Conservation (phyloP, 2,113 vertebrate species). For the Paedocypris sp. region DNA sequence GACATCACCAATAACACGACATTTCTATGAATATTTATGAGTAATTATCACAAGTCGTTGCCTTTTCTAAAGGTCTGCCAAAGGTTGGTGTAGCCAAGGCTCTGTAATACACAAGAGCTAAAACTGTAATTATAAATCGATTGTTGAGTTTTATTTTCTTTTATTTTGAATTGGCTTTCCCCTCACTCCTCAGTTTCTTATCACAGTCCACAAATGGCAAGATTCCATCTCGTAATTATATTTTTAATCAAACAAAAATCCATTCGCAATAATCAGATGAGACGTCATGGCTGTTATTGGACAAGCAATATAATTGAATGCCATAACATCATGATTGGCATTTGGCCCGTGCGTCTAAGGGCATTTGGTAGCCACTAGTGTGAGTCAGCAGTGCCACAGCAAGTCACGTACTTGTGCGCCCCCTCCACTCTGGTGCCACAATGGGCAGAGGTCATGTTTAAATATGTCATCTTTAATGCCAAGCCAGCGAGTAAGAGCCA, state of each 20-base stretch:
- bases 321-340: conserved; percentile 5
- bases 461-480: too few relatives aligned
- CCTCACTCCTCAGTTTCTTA: background rate
- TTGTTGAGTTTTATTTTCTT: background rate
- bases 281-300: background rate
- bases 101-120: conserved; percentile 8
- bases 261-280: background rate
- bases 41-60: conserved; percentile 20
- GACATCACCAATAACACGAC: background rate
- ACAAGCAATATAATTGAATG: background rate
- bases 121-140: conserved; percentile 22
- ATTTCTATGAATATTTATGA: conserved; percentile 13
- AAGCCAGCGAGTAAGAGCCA: too few relatives aligned
- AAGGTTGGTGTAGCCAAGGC: background rate
- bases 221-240: conserved; percentile 15
- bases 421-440: conserved; percentile 30
- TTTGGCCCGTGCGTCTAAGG: conserved; percentile 10
- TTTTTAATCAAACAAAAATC: conserved; percentile 6
- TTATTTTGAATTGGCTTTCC: background rate
- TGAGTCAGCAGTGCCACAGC: conserved; percentile 19
- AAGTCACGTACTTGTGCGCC: conserved; percentile 18
- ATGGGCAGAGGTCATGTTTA: conserved; percentile 44
- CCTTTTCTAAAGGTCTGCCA: conserved; percentile 6
- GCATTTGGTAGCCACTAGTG: conserved; percentile 29
- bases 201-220: conserved; percentile 2